phyloP scores from a whole-genome alignment of 2,113 vertebrate species.

The Cyanoderma ruficeps region DNA sequence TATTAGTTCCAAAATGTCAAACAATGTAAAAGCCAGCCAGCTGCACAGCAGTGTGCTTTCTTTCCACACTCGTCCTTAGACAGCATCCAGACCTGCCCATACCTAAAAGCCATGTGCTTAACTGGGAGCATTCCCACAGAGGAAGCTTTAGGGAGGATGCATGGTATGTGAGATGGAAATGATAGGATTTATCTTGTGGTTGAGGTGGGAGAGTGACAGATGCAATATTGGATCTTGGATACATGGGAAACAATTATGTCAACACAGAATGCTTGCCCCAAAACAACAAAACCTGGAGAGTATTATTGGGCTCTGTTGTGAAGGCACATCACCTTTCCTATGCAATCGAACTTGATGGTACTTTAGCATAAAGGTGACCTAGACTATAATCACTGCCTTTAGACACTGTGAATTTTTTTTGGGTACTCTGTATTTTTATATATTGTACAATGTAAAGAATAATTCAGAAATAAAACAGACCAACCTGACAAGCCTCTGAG shows the following conservation, averaged over 20 bases:
- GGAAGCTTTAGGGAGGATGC: neutral
- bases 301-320: constrained; percentile 63
- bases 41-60: neutral
- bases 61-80: neutral
- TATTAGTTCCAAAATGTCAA: neutral
- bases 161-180: neutral
- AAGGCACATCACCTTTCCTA: constrained; percentile 85
- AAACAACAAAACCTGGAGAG: constrained; percentile 54
- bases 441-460: constrained; percentile 93
- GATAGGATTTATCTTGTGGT: neutral
- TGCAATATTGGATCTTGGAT: neutral
- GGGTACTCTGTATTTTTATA: constrained; percentile 96
- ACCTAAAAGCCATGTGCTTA: neutral
- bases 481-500: constrained; percentile 11
- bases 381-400: constrained; percentile 95
- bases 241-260: neutral
- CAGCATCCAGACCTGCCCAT: neutral
- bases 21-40: neutral
- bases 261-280: constrained; percentile 6
- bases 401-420: constrained; percentile 92
- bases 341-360: constrained; percentile 88
- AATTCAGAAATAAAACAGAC: constrained; percentile 79
- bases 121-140: neutral
- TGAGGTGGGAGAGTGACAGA: neutral
- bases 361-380: constrained; percentile 85